phyloP scores from a whole-genome alignment of 2,113 vertebrate species.

The Rhombomys opimus region DNA sequence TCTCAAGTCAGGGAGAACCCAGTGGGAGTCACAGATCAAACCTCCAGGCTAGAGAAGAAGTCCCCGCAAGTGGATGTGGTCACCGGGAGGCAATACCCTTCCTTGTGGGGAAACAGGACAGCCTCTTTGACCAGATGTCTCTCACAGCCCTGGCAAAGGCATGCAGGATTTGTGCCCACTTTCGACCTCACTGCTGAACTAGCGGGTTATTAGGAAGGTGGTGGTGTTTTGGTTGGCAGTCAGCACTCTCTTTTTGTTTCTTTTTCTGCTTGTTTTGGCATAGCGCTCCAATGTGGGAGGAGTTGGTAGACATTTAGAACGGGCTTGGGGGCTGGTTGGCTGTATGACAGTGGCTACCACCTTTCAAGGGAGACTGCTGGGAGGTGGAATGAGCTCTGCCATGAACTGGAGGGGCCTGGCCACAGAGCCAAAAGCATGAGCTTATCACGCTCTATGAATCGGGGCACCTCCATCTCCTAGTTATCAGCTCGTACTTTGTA shows the following conservation, averaged over 20 bases:
- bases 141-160: neutral
- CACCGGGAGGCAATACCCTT: neutral
- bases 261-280: neutral
- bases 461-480: neutral
- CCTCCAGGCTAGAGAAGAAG: neutral
- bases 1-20: neutral
- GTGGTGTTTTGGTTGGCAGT: neutral
- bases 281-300: neutral
- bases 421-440: neutral
- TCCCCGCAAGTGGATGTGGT: accelerated
- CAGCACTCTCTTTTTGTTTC: neutral
- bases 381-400: neutral
- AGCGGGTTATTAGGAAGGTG: neutral
- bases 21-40: neutral
- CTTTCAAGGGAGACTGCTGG: neutral
- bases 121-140: neutral
- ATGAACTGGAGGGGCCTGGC: neutral
- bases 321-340: neutral
- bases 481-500: neutral
- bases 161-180: neutral
- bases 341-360: neutral
- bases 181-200: neutral
- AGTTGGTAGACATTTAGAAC: neutral
- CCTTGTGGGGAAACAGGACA: neutral
- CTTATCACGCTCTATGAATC: neutral